Evolutionary conservation across 2,888 invertebrate species (phyloP).

Genomic region (Ichneumon xanthorius): DNA sequence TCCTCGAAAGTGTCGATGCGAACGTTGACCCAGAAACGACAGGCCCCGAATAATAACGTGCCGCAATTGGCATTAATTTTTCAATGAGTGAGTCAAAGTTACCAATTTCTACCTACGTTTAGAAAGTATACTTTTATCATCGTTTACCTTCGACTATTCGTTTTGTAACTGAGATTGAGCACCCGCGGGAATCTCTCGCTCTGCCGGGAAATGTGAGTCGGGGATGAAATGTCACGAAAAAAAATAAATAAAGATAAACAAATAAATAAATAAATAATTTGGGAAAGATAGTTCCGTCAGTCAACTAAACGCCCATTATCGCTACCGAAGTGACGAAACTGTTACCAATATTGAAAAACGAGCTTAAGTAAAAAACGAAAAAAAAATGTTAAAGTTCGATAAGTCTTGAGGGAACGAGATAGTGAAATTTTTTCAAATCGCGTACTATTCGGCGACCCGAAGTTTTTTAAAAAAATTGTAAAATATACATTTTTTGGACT

Average conservation of each 20-base stretch:
- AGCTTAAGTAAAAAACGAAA: conserved; percentile 31
- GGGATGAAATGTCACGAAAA: background rate
- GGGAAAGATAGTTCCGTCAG: conserved; percentile 5
- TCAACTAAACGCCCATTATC: conserved; percentile 3
- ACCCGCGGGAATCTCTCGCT: conserved; percentile 77
- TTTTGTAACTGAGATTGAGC: conserved; percentile 84
- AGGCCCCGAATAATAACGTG: conserved; percentile 73
- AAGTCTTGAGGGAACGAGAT: conserved; percentile 13
- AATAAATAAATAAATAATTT: conserved; percentile 1
- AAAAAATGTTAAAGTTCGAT: background rate
- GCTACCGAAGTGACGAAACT: conserved; percentile 19
- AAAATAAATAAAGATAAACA: conserved; percentile 13
- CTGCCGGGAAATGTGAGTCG: conserved; percentile 61
- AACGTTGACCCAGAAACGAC: conserved; percentile 82
- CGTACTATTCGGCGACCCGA: background rate
- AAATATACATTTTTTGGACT: background rate
- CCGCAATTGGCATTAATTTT: conserved; percentile 79
- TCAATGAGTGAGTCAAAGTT: conserved; percentile 84
- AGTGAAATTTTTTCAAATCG: background rate
- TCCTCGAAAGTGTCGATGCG: conserved; percentile 32
- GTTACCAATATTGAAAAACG: conserved; percentile 17
- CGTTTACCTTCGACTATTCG: conserved; percentile 83
- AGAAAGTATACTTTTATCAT: conserved; percentile 82
- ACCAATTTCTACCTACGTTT: conserved; percentile 84
- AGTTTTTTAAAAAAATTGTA: background rate